Conservation (phyloP, 2,113 vertebrate genomes). For the Galbula dea region DNA sequence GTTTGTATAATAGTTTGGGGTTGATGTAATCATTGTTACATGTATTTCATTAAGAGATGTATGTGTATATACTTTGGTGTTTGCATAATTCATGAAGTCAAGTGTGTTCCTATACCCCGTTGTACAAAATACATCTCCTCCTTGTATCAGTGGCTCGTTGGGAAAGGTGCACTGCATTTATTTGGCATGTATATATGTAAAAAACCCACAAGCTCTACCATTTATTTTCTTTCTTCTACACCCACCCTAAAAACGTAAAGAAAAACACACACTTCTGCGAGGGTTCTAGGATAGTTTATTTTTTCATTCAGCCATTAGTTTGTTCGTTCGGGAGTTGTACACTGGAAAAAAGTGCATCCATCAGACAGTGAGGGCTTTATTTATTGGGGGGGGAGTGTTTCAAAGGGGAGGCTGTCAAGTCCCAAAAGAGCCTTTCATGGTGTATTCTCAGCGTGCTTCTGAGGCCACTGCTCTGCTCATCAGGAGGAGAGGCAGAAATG, state of each 20-base stretch:
- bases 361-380: conserved; percentile 72
- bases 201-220: conserved; percentile 42
- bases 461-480: conserved; percentile 70
- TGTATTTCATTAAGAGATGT: conserved; percentile 51
- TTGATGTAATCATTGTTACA: conserved; percentile 56
- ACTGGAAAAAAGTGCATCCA: conserved; percentile 63
- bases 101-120: conserved; percentile 38
- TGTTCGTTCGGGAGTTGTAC: conserved; percentile 68
- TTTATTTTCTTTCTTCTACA: conserved; percentile 64
- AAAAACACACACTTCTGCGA: conserved; percentile 58
- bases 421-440: conserved; percentile 64
- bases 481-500: conserved; percentile 74
- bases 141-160: background rate
- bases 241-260: conserved; percentile 59
- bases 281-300: conserved; percentile 61
- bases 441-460: conserved; percentile 68
- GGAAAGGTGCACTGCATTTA: conserved; percentile 35
- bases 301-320: conserved; percentile 73
- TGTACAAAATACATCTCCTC: background rate
- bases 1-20: conserved; percentile 64
- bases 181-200: conserved; percentile 11
- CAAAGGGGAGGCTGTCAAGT: conserved; percentile 65
- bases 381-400: conserved; percentile 64
- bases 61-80: background rate
- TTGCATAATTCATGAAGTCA: conserved; percentile 67